phyloP scores from a whole-genome alignment of 92 coral and sea anemone species.

The Palythoa grandis region DNA sequence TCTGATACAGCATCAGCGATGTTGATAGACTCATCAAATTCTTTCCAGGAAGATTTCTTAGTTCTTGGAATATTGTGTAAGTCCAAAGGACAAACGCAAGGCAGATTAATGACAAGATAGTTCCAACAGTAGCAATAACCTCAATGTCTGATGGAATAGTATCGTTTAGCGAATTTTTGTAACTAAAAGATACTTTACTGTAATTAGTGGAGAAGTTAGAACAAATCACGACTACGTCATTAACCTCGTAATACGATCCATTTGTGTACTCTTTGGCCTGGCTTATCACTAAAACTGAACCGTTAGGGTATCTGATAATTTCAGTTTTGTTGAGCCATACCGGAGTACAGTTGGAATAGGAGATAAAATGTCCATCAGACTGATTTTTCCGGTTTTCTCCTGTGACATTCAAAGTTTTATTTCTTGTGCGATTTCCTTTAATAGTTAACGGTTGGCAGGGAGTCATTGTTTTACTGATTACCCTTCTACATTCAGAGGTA shows the following conservation, averaged over 20 bases:
- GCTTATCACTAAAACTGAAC: not conserved
- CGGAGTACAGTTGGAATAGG: not conserved
- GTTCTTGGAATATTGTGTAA: slow-evolving; percentile 16
- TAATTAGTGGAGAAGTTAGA: slow-evolving; percentile 13
- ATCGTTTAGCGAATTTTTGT: not conserved
- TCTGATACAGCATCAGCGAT: slow-evolving; percentile 40
- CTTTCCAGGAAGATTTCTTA: slow-evolving; percentile 59
- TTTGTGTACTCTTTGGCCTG: not conserved
- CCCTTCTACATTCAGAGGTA: not conserved
- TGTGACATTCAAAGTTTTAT: not conserved
- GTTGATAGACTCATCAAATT: slow-evolving; percentile 47
- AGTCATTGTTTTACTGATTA: not conserved
- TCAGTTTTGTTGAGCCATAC: slow-evolving; percentile 3
- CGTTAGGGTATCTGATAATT: not conserved
- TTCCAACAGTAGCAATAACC: not conserved
- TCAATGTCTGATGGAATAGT: not conserved
- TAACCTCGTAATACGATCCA: not conserved
- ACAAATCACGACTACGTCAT: not conserved
- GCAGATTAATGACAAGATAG: not conserved
- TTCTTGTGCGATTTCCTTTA: too few relatives aligned
- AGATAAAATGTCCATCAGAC: not conserved
- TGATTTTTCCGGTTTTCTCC: not conserved
- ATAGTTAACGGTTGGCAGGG: too few relatives aligned
- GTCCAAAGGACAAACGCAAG: not conserved
- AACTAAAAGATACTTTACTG: not conserved